A percentile compares a stretch with the other conserved stretches of the same genome.
These are phyloP conservation scores for Elysia chlorotica DNA, from an alignment of 1,140 invertebrate genomes.

Conservation along the genomic window DNA sequence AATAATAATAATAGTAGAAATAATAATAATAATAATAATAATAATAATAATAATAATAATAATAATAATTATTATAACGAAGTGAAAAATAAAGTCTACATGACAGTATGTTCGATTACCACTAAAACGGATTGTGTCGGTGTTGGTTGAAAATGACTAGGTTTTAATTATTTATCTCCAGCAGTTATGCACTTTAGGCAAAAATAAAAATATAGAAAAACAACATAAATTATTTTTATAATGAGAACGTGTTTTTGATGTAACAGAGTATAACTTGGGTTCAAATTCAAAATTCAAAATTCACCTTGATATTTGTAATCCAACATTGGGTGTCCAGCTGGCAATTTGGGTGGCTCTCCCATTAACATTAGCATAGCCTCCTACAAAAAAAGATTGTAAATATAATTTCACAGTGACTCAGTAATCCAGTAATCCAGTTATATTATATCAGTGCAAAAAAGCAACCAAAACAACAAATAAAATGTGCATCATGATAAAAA, in stretches of 20 bases:
- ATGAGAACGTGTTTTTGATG: not conserved
- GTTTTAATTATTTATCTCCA: no score
- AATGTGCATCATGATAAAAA: no score
- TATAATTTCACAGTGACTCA: no score
- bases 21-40: conserved; percentile 5
- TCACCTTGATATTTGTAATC: conserved; percentile 73
- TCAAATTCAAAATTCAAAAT: not conserved
- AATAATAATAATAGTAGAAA: no score
- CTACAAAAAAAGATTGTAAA: no score
- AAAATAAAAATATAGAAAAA: not conserved
- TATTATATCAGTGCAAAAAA: no score
- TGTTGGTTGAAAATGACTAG: no score
- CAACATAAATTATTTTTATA: not conserved
- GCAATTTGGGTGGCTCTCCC: conserved; percentile 75
- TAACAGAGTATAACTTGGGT: not conserved
- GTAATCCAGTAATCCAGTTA: no score
- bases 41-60: not conserved
- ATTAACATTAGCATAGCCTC: conserved; percentile 83
- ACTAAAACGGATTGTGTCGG: no score
- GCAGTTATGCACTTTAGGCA: no score
- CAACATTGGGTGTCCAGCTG: conserved; percentile 75
- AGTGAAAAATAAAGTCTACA: not conserved
- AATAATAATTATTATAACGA: not conserved
- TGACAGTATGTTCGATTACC: no score
- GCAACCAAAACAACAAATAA: no score